Base-by-base conservation (phyloP, 2,888 invertebrate genomes). In the Dioctria linearis region DNA sequence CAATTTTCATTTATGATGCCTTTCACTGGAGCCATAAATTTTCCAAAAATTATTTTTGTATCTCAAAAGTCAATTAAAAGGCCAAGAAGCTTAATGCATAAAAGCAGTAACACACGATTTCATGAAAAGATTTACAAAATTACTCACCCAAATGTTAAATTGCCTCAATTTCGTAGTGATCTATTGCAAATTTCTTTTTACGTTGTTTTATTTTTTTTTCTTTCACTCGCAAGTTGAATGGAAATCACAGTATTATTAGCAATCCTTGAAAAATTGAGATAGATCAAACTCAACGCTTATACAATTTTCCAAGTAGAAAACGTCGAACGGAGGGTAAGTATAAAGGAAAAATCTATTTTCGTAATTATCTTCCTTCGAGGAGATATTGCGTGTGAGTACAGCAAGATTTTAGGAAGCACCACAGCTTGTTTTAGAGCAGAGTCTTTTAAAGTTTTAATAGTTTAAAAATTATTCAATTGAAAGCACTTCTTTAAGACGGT, bases 191-290 rank as follows among this genome's bases (percentile, higher is more conserved):
- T 54, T 54, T 54, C 69, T 69, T 69, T 69, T 46, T 51, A 69
- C 25, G 25, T 25, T 25, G 25, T 25, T 25, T 25, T 25, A 1
- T 25, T 25, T 25, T 25, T 25, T 25, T 2, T 25, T 51, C 49
- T 69, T 69, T 51, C 49, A 69, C 69, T 39, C 51, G 51, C 25
- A 5, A 39, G 69, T 51, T 51, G n/a, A 69, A 37, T 51, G 54
- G 69, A 69, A 73, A 73, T 73, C 73, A 57, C 54, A 73, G 40
- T 73, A 73, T 73, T 73, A 73, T 73, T 73, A 73, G 73, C 73
- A 73, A 73, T 73, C 73, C 73, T 73, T 73, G 73, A 73, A 59
- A 54, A 2, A 25, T 25, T 1, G 25, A 25, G 25, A 25, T 25
- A 25, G 13, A 57, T 51, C 73, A 40, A 73, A 73, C 57, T 40